Percentiles rank a stretch among this genome's conserved stretches.
Evolutionary conservation across 2,113 vertebrate species (phyloP).

Genomic region (Chamaetylas fuelleborni): DNA sequence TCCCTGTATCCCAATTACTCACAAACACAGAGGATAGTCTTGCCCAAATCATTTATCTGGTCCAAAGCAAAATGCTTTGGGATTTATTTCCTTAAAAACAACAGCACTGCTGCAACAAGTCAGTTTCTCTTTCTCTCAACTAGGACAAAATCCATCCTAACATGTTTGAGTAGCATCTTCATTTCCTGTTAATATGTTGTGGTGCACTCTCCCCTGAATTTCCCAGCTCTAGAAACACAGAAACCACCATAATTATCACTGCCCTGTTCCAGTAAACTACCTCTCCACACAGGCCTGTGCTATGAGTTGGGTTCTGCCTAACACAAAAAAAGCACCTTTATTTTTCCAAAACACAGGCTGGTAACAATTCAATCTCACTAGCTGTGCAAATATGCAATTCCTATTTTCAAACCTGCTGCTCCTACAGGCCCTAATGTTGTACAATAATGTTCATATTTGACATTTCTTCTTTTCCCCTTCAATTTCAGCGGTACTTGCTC

Average conservation of each 20-base stretch:
- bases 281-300: background rate
- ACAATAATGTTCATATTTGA: background rate
- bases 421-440: background rate
- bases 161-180: background rate
- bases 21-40: background rate
- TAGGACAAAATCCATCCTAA: background rate
- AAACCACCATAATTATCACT: background rate
- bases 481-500: background rate
- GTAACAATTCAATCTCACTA: background rate
- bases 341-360: background rate
- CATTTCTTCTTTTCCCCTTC: background rate
- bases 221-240: background rate
- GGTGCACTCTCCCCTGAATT: background rate
- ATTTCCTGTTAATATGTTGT: background rate
- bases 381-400: background rate
- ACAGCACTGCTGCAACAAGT: background rate
- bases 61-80: background rate
- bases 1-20: background rate
- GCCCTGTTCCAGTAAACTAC: background rate
- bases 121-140: background rate
- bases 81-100: background rate
- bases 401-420: background rate
- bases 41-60: background rate
- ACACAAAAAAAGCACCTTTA: background rate
- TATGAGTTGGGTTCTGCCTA: fast-evolving